Evolutionary conservation across 2,888 invertebrate species (phyloP).

Genomic region (Apotomis betuletana): DNA sequence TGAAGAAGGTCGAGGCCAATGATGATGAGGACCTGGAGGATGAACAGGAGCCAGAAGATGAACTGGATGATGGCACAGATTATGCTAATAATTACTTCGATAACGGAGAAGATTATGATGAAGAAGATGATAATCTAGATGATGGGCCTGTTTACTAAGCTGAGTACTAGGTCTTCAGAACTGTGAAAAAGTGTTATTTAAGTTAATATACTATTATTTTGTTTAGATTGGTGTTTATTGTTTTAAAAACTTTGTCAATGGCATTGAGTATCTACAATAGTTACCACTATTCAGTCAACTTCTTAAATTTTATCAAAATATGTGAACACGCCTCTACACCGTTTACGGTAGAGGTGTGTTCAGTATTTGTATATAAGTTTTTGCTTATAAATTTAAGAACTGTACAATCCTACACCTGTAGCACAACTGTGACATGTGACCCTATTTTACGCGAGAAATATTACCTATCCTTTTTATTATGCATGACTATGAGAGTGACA

Average conservation of each 20-base stretch:
- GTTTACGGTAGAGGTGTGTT: no score
- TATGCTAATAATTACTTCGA: slow-evolving; percentile 95
- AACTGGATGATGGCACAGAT: slow-evolving; percentile 95
- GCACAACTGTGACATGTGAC: no score
- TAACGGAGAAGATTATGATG: slow-evolving; percentile 93
- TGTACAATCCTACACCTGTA: no score
- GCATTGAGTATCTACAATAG: no score
- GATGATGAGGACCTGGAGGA: slow-evolving; percentile 84
- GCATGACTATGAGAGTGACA: no score
- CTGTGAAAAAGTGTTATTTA: not conserved
- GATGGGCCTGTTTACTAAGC: slow-evolving; percentile 90
- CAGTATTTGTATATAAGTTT: no score
- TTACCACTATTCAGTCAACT: no score
- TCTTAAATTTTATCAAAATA: no score
- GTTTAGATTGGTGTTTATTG: not conserved
- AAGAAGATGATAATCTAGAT: slow-evolving; percentile 93
- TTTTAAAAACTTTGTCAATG: not conserved
- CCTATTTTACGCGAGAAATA: no score
- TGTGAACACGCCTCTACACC: no score
- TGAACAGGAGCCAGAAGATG: slow-evolving; percentile 90
- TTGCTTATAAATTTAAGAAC: no score
- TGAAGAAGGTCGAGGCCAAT: slow-evolving; percentile 81
- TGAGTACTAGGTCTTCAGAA: not conserved
- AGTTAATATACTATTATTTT: not conserved
- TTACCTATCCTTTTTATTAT: no score